Evolutionary conservation across 2,888 invertebrate genomes (phyloP).

Genomic region (Tenthredo scrophulariae): DNA sequence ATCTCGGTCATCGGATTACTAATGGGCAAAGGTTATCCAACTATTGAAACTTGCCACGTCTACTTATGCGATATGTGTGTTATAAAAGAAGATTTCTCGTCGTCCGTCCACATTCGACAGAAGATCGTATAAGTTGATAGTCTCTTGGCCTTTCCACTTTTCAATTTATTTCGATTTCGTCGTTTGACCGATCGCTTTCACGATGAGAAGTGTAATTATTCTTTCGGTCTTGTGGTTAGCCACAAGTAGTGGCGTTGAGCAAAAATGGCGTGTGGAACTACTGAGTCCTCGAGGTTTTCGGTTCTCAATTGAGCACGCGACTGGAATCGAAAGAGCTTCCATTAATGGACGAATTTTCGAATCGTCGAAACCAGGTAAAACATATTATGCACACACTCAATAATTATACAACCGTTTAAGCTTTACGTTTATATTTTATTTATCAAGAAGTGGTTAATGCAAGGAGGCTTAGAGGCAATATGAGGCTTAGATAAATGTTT

Average conservation of each 20-base stretch:
- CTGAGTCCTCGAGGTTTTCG: neutral
- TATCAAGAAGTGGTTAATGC: neutral
- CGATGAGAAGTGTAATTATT: neutral
- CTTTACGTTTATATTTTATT: neutral
- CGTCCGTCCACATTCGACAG: neutral
- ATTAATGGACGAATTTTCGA: neutral
- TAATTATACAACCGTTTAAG: neutral
- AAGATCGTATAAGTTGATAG: neutral
- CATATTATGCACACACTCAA: neutral
- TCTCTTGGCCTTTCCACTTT: neutral
- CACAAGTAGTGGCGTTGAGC: neutral
- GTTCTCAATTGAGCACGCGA: neutral
- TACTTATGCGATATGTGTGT: neutral
- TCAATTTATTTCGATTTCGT: neutral
- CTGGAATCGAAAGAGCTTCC: neutral
- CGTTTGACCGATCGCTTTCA: neutral
- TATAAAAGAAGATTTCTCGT: neutral
- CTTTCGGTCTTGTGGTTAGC: neutral
- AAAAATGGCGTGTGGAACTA: neutral
- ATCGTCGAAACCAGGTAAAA: neutral
- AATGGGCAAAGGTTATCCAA: neutral
- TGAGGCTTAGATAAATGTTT: too few relatives aligned
- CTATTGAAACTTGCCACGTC: neutral
- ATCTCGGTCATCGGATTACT: neutral
- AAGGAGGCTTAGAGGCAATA: neutral